Evolutionary conservation across 2,113 vertebrate genomes (phyloP), one percentile per base, ranked within the genome.

Genomic region (Elgaria multicarinata): DNA sequence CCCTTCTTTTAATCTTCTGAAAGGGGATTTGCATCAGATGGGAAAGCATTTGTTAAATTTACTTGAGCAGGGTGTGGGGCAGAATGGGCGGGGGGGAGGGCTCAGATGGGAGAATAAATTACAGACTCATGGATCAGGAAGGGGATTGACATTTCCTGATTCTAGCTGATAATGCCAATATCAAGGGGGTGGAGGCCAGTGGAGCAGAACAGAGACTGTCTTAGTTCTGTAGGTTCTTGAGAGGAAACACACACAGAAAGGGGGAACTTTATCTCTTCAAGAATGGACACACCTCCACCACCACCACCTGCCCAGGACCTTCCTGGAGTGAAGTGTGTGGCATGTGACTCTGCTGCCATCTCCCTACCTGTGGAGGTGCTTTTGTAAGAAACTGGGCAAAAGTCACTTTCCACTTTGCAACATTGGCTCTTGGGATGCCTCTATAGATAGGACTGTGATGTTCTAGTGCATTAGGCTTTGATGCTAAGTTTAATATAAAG

Each of bases 1-100:
- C 88, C 55, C n/a, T 46, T 89, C 18, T 90, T 92, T 64, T 64
- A 95, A 94, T 93, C 83, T 89, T 91, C 75, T 90, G 88, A 88
- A 92, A 93, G 87, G 20, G 4, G 28, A 87, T 93, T 93, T 92
- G 55, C 88, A 22, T 94, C 85, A 91, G 74, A 85, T 28, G 84
- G 36, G 26, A 92, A 89, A 88, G 16, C 5, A 75, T 86, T 89
- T 77, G 36, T 89, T 88, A 89, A 90, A 89, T 82, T 92, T 86
- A 53, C 44, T 91, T 81, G 58, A 76, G 53, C 58, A 20, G 58
- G 58, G 12, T 20, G 58, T 62, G 58, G 46, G 46, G 46, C n/a
- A 50, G 46, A 3, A 14, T 36, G n/a, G 28, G 10, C 39, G 42
- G 85, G 18, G 90, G 36, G 71, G 12, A 89, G 85, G 1, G 69